Evolutionary conservation across 1,140 invertebrate species (phyloP), one percentile per base, ranked within the genome.

Genomic region (Dendroctonus valens): DNA sequence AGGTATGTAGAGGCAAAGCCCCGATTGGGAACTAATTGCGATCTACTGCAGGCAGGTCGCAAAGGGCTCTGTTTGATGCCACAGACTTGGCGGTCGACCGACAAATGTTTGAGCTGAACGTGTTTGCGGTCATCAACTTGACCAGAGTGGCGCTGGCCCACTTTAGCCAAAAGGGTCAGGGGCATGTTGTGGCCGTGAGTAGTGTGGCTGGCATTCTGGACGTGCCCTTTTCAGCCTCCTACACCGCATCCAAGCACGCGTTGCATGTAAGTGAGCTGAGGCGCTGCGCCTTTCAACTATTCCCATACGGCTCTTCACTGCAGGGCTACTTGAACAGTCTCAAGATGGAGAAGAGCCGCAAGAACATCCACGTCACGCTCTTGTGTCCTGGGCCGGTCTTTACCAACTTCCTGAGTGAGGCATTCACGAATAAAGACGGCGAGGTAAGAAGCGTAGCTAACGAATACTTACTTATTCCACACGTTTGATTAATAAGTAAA

Each of bases 21-120:
- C 11, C 2, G 7, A 52, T 8, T 2, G 11, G 15, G 11, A n/a
- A 1, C 15, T 52, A 11, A 11, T 46, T 46, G 44, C 9, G 12
- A 46, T 14, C 26, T 1, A 44, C 3, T 63, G 7, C 46, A 63
- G 60, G 60, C 5, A 78, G 91, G 68, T 89, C 89, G 40, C 93
- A 96, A 79, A 78, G 92, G 68, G 91, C 90, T 3, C 66, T 75
- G 38, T 94, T 91, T 87, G 86, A 89, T 65, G 81, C 90, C 3
- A 93, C 91, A 65, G 84, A 91, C 2, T 51, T 93, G 0, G 73
- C 81, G 54, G 91, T 95, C 0, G 92, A 96, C 75, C 83, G 83
- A 59, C 84, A 91, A 61, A 79, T 94, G 68, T 92, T 95, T 74
- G 86, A 94, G 15, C 73, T 94, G 42, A 93, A 95, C 78, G 91